A percentile compares a stretch with the other conserved stretches of the same genome.
phyloP scores from a whole-genome alignment of 2,888 invertebrate genomes.

The Zygaena filipendulae region DNA sequence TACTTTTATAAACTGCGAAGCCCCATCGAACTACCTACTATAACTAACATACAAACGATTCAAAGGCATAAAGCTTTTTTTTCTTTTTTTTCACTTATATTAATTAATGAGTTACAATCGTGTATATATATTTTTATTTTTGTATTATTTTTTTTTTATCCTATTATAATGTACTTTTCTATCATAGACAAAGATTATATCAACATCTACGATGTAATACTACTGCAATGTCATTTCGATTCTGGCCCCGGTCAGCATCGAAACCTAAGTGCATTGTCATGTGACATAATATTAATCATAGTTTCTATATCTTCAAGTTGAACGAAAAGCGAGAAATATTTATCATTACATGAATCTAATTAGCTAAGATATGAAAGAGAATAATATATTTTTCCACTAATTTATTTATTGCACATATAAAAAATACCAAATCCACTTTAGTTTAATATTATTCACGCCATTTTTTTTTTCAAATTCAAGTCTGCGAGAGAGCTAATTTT shows the following conservation, averaged over 20 bases:
- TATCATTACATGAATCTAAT: constrained; percentile 40
- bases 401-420: constrained; percentile 64
- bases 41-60: constrained; percentile 61
- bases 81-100: constrained; percentile 45
- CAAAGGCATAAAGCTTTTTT: constrained; percentile 64
- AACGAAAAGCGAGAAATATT: constrained; percentile 50
- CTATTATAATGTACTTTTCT: constrained; percentile 63
- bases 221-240: too few species aligned
- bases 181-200: constrained; percentile 63
- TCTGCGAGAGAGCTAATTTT: constrained; percentile 23
- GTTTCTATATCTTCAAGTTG: too few species aligned
- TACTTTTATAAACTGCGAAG: constrained; percentile 42
- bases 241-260: too few species aligned
- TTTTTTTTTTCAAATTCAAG: too few species aligned
- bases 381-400: constrained; percentile 36
- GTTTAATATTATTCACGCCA: too few species aligned
- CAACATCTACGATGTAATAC: too few species aligned
- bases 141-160: constrained; percentile 55
- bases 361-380: constrained; percentile 62
- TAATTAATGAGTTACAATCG: constrained; percentile 58
- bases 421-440: constrained; percentile 44
- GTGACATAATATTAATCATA: too few species aligned
- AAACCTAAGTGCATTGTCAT: too few species aligned
- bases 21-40: constrained; percentile 45
- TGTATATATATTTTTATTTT: constrained; percentile 70